A percentile compares a stretch with the other conserved stretches of the same genome.
Conservation (phyloP, 2,113 vertebrate species). For the Cygnus buccinator region DNA sequence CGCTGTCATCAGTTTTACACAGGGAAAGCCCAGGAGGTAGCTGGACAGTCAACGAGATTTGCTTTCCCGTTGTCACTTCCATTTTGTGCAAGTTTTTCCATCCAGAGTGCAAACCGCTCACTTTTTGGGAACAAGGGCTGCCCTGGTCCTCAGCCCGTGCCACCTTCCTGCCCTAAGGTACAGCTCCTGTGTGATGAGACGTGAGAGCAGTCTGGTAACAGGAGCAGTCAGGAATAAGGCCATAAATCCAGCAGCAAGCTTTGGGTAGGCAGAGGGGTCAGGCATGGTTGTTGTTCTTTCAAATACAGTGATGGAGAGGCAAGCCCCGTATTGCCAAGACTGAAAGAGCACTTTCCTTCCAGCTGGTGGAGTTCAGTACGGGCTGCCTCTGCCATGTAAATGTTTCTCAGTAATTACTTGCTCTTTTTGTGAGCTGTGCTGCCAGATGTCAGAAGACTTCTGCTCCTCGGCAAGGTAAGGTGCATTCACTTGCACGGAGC, state of each 20-base stretch:
- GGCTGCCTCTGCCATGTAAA: not conserved
- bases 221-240: not conserved
- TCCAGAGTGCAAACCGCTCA: not conserved
- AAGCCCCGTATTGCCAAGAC: not conserved
- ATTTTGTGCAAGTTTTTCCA: not conserved
- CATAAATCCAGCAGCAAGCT: not conserved
- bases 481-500: rapidly evolving
- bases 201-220: not conserved
- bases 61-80: not conserved
- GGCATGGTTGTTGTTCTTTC: not conserved
- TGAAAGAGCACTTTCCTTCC: not conserved
- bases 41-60: not conserved
- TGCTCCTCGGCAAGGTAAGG: not conserved
- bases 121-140: not conserved
- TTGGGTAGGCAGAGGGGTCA: not conserved
- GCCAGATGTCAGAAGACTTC: not conserved
- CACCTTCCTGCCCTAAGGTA: not conserved
- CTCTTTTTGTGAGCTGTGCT: not conserved
- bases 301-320: not conserved
- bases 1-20: rapidly evolving
- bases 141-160: rapidly evolving
- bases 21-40: not conserved
- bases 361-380: not conserved
- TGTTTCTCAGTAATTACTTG: not conserved
- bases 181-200: not conserved